A percentile compares a stretch with the other conserved stretches of the same genome.
phyloP scores from a whole-genome alignment of 2,888 invertebrate genomes.

The Apamea crenata region DNA sequence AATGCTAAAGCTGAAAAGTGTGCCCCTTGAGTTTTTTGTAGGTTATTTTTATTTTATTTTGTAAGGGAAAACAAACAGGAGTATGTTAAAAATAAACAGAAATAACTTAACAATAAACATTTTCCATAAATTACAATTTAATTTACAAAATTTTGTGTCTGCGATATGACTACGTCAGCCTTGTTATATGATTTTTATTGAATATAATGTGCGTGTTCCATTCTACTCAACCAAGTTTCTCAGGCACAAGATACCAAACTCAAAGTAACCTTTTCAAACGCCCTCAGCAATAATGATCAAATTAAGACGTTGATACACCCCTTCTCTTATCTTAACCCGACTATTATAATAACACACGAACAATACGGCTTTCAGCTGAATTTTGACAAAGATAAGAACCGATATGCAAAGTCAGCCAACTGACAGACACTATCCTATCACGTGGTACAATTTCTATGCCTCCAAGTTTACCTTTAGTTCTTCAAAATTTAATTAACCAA shows the following conservation, averaged over 20 bases:
- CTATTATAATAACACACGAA: constrained; percentile 61
- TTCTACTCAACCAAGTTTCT: not conserved
- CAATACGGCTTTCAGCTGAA: constrained; percentile 53
- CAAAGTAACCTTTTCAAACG: constrained; percentile 30
- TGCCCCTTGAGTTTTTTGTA: too few relatives aligned
- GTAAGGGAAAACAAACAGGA: too few relatives aligned
- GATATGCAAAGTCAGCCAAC: constrained; percentile 57
- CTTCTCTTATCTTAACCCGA: constrained; percentile 53
- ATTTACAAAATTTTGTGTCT: too few relatives aligned
- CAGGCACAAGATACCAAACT: constrained; percentile 16
- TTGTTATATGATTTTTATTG: not conserved
- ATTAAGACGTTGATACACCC: constrained; percentile 46
- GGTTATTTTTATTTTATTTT: too few relatives aligned
- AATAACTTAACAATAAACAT: too few relatives aligned
- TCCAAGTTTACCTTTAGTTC: constrained; percentile 27
- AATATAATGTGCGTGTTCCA: not conserved
- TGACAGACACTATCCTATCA: constrained; percentile 55
- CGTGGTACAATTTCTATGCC: constrained; percentile 37
- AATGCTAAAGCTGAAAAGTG: too few relatives aligned
- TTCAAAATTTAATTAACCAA: constrained; percentile 6
- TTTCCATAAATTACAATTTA: too few relatives aligned
- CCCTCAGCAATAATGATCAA: constrained; percentile 32
- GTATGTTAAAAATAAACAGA: too few relatives aligned
- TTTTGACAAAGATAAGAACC: constrained; percentile 60
- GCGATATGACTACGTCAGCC: not conserved